Evolutionary conservation across 2,113 vertebrate genomes (phyloP).

Genomic region (Sorex araneus): DNA sequence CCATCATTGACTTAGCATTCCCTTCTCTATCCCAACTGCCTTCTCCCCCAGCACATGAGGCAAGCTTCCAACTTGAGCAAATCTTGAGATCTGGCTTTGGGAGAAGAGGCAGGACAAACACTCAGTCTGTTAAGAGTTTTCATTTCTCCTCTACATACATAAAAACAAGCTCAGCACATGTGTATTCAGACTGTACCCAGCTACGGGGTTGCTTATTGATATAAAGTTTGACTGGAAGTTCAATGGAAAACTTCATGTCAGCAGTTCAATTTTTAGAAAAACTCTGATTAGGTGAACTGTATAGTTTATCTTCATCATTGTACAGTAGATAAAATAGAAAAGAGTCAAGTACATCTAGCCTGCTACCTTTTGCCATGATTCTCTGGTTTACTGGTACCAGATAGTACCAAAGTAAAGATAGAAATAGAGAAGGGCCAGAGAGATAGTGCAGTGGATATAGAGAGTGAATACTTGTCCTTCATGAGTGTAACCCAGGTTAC

Average conservation of each 20-base stretch:
- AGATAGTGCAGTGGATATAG: too few species aligned
- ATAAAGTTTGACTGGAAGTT: neutral
- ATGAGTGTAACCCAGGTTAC: too few species aligned
- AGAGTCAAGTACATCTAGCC: neutral
- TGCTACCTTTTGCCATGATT: neutral
- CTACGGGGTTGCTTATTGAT: neutral
- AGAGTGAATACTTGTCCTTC: too few species aligned
- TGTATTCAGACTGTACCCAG: neutral
- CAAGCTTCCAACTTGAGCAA: too few species aligned
- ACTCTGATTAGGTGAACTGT: neutral
- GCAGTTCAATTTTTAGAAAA: slow-evolving; percentile 33
- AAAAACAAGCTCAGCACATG: neutral
- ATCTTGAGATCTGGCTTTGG: too few species aligned
- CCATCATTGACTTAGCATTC: too few species aligned
- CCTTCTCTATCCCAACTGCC: too few species aligned
- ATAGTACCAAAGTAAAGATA: neutral
- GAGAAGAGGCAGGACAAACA: neutral
- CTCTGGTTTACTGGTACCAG: neutral
- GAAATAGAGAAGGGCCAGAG: neutral
- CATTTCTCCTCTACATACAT: neutral
- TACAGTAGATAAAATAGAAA: neutral
- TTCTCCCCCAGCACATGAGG: too few species aligned
- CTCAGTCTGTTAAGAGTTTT: neutral
- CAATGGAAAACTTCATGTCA: neutral
- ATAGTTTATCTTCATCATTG: neutral